These are phyloP conservation scores for Panthera tigris DNA, from an alignment of 2,113 vertebrate species.

Conservation along the genomic window DNA sequence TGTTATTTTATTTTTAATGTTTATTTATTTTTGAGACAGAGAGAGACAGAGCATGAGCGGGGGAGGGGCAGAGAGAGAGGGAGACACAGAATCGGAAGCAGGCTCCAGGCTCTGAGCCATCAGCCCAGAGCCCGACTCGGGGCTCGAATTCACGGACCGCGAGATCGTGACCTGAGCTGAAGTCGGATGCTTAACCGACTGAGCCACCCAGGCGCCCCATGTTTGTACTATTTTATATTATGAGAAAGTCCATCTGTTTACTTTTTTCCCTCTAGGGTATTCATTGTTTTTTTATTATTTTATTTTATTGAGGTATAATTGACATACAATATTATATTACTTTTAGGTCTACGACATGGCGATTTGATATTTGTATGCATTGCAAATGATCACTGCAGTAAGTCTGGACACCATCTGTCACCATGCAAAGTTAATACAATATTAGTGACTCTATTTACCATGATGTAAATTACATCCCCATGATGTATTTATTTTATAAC, in stretches of 20 bases:
- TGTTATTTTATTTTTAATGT: no score
- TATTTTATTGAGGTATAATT: not conserved
- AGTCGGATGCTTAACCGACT: no score
- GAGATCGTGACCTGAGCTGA: no score
- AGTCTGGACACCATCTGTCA: not conserved
- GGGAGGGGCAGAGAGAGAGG: no score
- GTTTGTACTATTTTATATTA: not conserved
- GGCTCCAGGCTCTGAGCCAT: no score
- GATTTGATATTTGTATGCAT: not conserved
- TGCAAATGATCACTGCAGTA: not conserved
- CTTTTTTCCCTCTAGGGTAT: not conserved
- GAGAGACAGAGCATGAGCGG: no score
- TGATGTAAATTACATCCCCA: not conserved
- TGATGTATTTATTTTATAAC: not conserved
- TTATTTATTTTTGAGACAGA: no score
- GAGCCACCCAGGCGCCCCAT: no score
- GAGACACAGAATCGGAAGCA: no score
- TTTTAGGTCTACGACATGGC: not conserved
- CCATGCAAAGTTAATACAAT: not conserved
- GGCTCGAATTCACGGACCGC: no score
- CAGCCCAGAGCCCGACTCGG: no score
- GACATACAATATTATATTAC: not conserved
- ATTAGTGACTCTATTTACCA: not conserved
- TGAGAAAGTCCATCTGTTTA: not conserved
- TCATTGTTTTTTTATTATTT: not conserved